Evolutionary conservation across 1,140 invertebrate genomes (phyloP).

Genomic region (Colletes gigas): DNA sequence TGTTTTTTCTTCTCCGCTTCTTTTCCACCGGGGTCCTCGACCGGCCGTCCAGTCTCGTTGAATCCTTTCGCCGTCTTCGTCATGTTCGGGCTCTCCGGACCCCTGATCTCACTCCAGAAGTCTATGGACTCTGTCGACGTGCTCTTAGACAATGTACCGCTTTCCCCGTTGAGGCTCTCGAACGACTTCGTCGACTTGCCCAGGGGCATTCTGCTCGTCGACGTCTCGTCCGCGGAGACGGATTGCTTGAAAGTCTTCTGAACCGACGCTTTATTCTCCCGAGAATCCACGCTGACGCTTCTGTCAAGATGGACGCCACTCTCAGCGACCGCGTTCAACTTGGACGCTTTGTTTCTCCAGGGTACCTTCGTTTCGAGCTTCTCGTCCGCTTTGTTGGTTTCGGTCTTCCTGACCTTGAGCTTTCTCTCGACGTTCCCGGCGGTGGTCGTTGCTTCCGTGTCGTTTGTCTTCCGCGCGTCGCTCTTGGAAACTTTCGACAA

Average conservation of each 20-base stretch:
- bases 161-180: background rate
- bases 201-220: conserved; percentile 11
- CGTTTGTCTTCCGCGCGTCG: background rate
- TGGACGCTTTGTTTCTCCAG: conserved; percentile 13
- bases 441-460: no score
- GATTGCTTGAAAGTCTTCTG: background rate
- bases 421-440: background rate
- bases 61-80: background rate
- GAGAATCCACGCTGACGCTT: background rate
- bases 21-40: conserved; percentile 10
- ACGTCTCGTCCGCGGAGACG: background rate
- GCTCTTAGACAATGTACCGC: conserved; percentile 40
- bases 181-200: conserved; percentile 8
- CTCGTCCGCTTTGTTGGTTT: background rate
- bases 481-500: conserved; percentile 20
- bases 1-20: conserved; percentile 48
- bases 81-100: conserved; percentile 19
- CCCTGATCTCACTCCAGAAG: conserved; percentile 78
- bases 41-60: background rate
- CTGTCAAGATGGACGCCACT: background rate
- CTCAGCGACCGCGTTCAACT: background rate
- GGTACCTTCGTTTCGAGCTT: background rate
- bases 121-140: conserved; percentile 69
- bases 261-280: background rate
- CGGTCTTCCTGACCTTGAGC: background rate